A percentile compares a stretch with the other conserved stretches of the same genome.
These are phyloP conservation scores for Chaetodon auriga DNA, from an alignment of 2,113 vertebrate species.

Conservation along the genomic window DNA sequence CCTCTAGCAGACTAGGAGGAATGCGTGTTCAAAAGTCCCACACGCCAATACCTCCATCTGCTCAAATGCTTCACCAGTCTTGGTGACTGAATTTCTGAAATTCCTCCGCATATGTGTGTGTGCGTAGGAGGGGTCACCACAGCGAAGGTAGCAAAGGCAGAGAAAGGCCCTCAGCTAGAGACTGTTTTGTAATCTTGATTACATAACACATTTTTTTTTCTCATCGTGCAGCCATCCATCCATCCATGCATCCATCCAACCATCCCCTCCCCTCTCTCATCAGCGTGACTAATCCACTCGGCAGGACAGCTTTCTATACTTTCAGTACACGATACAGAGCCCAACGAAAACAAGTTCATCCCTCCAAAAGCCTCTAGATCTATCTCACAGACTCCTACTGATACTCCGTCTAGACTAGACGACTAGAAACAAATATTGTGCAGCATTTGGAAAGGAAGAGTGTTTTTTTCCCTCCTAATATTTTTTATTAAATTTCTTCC, in stretches of 20 bases:
- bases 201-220: constrained; percentile 72
- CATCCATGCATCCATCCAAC: constrained; percentile 32
- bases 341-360: constrained; percentile 34
- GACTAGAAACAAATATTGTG: not conserved
- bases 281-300: constrained; percentile 71
- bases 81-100: constrained; percentile 43
- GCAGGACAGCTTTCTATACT: constrained; percentile 42
- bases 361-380: constrained; percentile 12
- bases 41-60: constrained; percentile 43
- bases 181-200: constrained; percentile 82
- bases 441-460: not conserved
- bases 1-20: constrained; percentile 27
- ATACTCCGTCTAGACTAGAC: constrained; percentile 35
- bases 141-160: constrained; percentile 54
- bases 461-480: not conserved
- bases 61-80: constrained; percentile 22
- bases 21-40: constrained; percentile 30
- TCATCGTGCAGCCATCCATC: constrained; percentile 47
- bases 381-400: not conserved
- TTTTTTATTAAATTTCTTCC: not conserved
- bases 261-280: constrained; percentile 38
- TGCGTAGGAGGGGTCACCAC: constrained; percentile 33
- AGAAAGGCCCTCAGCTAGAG: constrained; percentile 58
- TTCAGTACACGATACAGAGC: constrained; percentile 3
- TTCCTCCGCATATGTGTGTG: constrained; percentile 40